phyloP scores from a whole-genome alignment of 2,797 vertebrate genomes.

The Sebastes variabilis region DNA sequence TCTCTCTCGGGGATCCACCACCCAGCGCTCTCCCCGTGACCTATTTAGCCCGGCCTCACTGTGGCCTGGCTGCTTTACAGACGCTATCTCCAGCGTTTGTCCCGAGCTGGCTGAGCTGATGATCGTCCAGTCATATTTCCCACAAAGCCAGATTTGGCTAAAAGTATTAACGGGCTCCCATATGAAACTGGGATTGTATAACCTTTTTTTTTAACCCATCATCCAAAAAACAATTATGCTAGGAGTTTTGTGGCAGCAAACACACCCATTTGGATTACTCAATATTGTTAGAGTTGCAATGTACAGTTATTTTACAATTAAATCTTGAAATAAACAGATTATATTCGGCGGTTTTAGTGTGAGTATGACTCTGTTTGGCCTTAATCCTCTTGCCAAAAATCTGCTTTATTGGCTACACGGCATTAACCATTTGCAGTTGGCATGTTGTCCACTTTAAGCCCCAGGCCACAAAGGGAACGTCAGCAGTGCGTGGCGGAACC shows the following conservation, averaged over 20 bases:
- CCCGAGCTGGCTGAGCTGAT: constrained; percentile 45
- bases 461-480: too few species aligned
- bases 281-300: neutral
- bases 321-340: constrained; percentile 16
- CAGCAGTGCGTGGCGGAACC: too few species aligned
- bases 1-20: constrained; percentile 23
- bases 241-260: neutral
- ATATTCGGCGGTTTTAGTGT: neutral
- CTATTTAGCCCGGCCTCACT: constrained; percentile 55
- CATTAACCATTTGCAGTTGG: constrained; percentile 13
- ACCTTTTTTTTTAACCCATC: constrained; percentile 16
- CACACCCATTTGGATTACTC: neutral
- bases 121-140: constrained; percentile 40
- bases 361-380: constrained; percentile 19
- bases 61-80: constrained; percentile 52
- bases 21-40: constrained; percentile 37
- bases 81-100: constrained; percentile 34
- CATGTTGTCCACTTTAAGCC: neutral
- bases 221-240: constrained; percentile 8
- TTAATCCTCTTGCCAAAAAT: constrained; percentile 47
- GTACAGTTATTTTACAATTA: neutral
- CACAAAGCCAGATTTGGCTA: constrained; percentile 66
- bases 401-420: constrained; percentile 25
- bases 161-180: constrained; percentile 43
- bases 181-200: constrained; percentile 28